Conservation (phyloP, 2,888 invertebrate species). For the Euzophera pinguis region DNA sequence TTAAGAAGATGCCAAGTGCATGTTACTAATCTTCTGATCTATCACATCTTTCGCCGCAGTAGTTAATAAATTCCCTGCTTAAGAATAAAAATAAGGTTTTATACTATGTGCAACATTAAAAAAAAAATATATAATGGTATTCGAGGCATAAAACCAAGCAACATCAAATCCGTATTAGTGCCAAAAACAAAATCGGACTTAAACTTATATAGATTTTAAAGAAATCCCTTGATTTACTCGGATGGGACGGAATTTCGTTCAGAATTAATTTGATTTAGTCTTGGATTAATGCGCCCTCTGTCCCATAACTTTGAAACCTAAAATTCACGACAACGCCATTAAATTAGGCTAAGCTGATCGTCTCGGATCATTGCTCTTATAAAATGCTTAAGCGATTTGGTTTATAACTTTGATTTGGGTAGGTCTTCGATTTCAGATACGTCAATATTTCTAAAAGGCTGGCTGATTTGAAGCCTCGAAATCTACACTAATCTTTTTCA, state of each 20-base stretch:
- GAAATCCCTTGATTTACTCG: conserved; percentile 15
- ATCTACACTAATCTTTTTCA: too few species aligned
- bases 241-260: conserved; percentile 5
- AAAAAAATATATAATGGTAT: background rate
- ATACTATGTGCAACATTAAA: too few species aligned
- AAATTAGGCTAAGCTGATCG: conserved; percentile 33
- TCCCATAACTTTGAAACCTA: conserved; percentile 22
- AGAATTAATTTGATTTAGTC: conserved; percentile 19
- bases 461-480: too few species aligned
- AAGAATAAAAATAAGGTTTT: too few species aligned
- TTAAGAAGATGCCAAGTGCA: too few species aligned
- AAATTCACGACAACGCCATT: conserved; percentile 28
- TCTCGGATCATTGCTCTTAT: conserved; percentile 9
- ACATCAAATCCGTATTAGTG: background rate
- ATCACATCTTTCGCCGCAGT: too few species aligned
- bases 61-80: too few species aligned
- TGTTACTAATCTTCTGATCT: too few species aligned
- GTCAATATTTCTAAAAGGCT: too few species aligned
- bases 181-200: conserved; percentile 2
- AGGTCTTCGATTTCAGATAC: too few species aligned
- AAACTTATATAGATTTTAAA: conserved; percentile 22
- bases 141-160: background rate
- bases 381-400: conserved; percentile 13
- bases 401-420: too few species aligned
- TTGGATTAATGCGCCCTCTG: conserved; percentile 14